phyloP scores from a whole-genome alignment of 2,888 invertebrate genomes.

The Neoitamus cyanurus region DNA sequence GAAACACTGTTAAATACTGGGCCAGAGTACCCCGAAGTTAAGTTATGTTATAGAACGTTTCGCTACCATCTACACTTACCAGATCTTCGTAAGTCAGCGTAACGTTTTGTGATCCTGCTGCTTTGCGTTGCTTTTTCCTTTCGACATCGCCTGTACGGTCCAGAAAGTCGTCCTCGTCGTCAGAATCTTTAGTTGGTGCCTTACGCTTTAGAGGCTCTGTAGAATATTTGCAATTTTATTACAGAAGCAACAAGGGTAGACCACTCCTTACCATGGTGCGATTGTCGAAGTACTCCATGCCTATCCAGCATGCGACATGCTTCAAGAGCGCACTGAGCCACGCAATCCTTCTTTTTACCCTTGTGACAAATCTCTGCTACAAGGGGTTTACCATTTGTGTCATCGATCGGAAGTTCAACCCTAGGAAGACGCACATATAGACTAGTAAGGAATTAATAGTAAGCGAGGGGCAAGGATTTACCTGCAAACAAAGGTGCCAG shows the following conservation, averaged over 20 bases:
- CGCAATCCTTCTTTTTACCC: constrained; percentile 95
- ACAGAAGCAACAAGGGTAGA: too few species aligned
- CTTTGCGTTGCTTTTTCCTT: constrained; percentile 80
- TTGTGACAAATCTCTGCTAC: constrained; percentile 87
- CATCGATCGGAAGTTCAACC: constrained; percentile 83
- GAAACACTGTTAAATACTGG: too few species aligned
- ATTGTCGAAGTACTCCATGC: constrained; percentile 85
- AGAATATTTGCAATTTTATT: constrained; percentile 48
- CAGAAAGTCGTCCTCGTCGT: constrained; percentile 95
- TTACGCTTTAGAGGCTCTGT: constrained; percentile 85
- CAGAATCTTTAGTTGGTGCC: constrained; percentile 81
- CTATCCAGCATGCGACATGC: constrained; percentile 92
- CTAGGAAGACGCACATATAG: constrained; percentile 69
- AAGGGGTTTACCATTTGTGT: constrained; percentile 78
- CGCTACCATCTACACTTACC: constrained; percentile 63
- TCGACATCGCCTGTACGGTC: constrained; percentile 95
- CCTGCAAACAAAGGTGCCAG: constrained; percentile 88
- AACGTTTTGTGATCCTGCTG: constrained; percentile 56
- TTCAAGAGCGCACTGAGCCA: constrained; percentile 92
- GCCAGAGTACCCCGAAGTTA: too few species aligned
- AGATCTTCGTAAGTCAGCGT: constrained; percentile 75
- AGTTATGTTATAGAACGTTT: not conserved
- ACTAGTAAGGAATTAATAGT: too few species aligned
- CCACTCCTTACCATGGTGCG: constrained; percentile 80
- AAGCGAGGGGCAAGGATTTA: too few species aligned